These are phyloP conservation scores for Sclerurus mexicanus DNA, from an alignment of 2,113 vertebrate species.

Conservation along the genomic window DNA sequence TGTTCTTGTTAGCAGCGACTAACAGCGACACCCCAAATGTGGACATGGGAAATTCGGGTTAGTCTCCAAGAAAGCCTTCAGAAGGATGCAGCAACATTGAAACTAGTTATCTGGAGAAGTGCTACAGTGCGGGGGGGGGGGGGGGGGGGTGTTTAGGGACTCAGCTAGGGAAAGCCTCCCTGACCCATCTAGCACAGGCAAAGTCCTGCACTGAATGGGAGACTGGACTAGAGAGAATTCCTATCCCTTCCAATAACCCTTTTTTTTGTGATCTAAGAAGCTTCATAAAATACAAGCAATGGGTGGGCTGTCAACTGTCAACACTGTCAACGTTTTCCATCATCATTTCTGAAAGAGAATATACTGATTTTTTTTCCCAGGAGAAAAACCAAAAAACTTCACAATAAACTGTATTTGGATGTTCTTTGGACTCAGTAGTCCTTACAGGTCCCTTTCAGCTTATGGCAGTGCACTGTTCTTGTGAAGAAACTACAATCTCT, in stretches of 20 bases:
- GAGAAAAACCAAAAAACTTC: not conserved
- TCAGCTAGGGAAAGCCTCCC: not conserved
- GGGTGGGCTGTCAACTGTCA: not conserved
- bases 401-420: not conserved
- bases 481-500: not conserved
- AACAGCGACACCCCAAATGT: not conserved
- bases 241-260: not conserved
- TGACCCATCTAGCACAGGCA: not conserved
- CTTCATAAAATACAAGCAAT: not conserved
- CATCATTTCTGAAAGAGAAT: not conserved
- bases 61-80: not conserved
- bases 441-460: not conserved
- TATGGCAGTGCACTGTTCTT: not conserved
- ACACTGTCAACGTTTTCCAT: not conserved
- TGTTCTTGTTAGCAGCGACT: not conserved
- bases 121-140: fast-evolving
- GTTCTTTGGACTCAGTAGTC: not conserved
- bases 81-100: not conserved
- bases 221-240: not conserved
- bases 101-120: not conserved
- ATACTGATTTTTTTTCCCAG: not conserved
- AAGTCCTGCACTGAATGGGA: not conserved
- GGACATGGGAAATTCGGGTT: not conserved
- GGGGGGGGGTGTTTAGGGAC: not conserved
- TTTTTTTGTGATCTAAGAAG: not conserved